Evolutionary conservation across 2,797 vertebrate genomes (phyloP).

Genomic region (Notamacropus eugenii): DNA sequence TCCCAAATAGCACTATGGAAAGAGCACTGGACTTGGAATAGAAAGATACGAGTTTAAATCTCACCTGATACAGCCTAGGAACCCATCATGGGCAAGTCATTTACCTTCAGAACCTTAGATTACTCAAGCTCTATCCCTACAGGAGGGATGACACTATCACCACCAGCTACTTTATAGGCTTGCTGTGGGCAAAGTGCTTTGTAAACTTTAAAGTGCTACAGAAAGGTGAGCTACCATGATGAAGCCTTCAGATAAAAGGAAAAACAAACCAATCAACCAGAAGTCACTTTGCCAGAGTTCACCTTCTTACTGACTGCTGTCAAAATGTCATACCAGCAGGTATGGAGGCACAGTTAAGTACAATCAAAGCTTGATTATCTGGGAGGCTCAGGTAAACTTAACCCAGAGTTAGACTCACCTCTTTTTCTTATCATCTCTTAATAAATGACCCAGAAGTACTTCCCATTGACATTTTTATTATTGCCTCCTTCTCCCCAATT

Average conservation of each 20-base stretch:
- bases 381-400: background rate
- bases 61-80: background rate
- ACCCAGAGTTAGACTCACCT: background rate
- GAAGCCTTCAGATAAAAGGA: background rate
- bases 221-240: background rate
- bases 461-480: background rate
- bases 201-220: background rate
- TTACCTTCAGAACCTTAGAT: background rate
- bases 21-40: background rate
- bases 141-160: background rate
- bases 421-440: background rate
- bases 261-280: background rate
- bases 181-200: background rate
- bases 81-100: background rate
- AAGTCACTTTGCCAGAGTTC: background rate
- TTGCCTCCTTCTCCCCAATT: background rate
- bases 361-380: background rate
- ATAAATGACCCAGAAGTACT: background rate
- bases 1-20: too few relatives aligned
- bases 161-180: background rate
- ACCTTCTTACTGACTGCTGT: background rate
- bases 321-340: background rate
- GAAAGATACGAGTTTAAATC: background rate
- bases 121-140: background rate
- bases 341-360: background rate